Base-by-base conservation (phyloP, 1,140 invertebrate genomes). In the Solenopsis invicta region DNA sequence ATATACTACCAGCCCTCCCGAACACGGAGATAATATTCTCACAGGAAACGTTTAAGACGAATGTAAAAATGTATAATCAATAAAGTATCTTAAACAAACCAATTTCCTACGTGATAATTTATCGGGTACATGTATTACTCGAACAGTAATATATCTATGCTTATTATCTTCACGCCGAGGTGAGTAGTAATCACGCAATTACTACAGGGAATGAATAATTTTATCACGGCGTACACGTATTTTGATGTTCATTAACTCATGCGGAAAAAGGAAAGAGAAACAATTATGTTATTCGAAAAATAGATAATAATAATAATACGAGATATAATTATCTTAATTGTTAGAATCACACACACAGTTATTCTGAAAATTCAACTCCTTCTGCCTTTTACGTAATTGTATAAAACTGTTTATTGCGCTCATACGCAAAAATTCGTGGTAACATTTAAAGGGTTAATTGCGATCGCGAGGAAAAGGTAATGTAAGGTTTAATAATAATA, bases 91-190 rank as follows among this genome's bases (percentile, higher is more conserved):
- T 74, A 54, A 84, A 84, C 34, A 61, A 61, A 82, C 13, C n/a
- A 13, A 82, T 82, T 82, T 82, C 1, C 54, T 48, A 21, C 37
- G 1, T 45, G 16, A 71, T 56, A 82, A 52, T 84, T 84, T 74
- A 61, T 24, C 34, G 10, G 12, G 4, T 48, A 61, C 5, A 37
- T 48, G 45, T n/a, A 82, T 72, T 34, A 69, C 16, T 41, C 10
- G n/a, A 80, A 29, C 18, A 21, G 12, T 61, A 72, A 72, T 72
- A 59, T 50, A 74, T 29, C n/a, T 67, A 45, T 41, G n/a, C 5
- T 66, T 37, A 66, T 80, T 52, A 80, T 66, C 29, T 50, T 78
- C n/a, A 78, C 61, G 61, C 45, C 21, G 61, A 66, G 18, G 12
- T 64, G 29, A 80, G 24, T 45, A 66, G 21, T 5, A 69, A 67